These are phyloP conservation scores for Pluvialis apricaria DNA, from an alignment of 2,113 vertebrate genomes.

Conservation along the genomic window DNA sequence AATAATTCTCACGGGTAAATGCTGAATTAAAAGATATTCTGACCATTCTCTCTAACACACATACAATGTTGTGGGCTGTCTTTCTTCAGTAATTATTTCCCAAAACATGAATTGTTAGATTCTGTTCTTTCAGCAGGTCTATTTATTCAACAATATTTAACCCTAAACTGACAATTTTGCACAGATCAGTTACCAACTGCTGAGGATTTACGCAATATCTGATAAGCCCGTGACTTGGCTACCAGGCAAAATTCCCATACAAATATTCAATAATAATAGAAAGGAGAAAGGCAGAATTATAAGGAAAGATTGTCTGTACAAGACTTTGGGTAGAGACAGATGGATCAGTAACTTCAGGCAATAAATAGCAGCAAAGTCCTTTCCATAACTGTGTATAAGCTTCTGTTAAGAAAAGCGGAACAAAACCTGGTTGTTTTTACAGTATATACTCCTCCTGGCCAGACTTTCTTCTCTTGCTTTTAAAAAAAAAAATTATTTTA, in stretches of 20 bases:
- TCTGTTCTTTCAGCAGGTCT: constrained; percentile 44
- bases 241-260: neutral
- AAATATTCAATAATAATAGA: neutral
- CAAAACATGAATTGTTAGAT: constrained; percentile 31
- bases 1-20: constrained; percentile 77
- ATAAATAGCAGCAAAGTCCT: constrained; percentile 37
- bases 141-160: constrained; percentile 63
- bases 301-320: neutral
- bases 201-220: neutral
- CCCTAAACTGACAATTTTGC: constrained; percentile 27
- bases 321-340: constrained; percentile 10
- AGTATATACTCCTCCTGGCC: neutral
- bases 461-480: neutral
- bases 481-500: neutral
- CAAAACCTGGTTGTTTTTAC: neutral
- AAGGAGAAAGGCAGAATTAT: neutral
- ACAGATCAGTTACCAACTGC: neutral
- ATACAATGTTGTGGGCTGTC: constrained; percentile 63
- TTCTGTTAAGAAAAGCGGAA: neutral
- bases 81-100: constrained; percentile 48
- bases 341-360: constrained; percentile 35
- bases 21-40: constrained; percentile 75
- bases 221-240: constrained; percentile 7
- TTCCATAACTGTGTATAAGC: neutral
- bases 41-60: constrained; percentile 64